Base-by-base conservation (phyloP, 2,888 invertebrate genomes). In the Pollenia labialis region DNA sequence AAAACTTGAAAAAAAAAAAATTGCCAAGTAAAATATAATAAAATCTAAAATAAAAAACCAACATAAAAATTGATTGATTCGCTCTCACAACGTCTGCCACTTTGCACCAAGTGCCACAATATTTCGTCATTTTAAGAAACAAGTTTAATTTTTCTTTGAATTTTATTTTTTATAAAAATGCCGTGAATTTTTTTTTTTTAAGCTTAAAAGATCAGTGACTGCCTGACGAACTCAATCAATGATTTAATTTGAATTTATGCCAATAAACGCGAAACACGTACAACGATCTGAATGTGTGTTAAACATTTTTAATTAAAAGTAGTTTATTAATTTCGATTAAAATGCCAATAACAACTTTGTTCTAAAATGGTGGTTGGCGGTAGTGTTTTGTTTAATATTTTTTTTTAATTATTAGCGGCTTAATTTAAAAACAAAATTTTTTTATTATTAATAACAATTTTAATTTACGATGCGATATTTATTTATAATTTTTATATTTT, bases 11-110 rank as follows among this genome's bases (percentile, higher is more conserved):
- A 56, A 42, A 52, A 23, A 23, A 23, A 23, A 23, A 23, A 58
- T 66, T 18, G 58, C 72, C 16, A 16, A 60, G 46, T 48, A 23
- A 77, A 40, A 66, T 58, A 12, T 52, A 23, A 72, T 64, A 68
- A 66, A 74, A 56, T 32, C 32, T n/a, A 54, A 54, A 18, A 44
- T 9, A 72, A 81, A 12, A 56, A 81, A 77, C 54, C 72, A 81
- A 83, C 80, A 87, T 50, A 77, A 58, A 87, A 87, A 87, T 87
- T 87, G 87, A 87, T 87, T 87, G 87, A 87, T 87, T 87, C 84
- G 81, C 84, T 81, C 81, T 77, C 81, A 40, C 64, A 72, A 40
- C 72, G 62, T 71, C 71, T 60, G 32, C 32, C 32, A 54, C 71
- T 60, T 56, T 56, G 32, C 40, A 64, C 75, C 75, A 66, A 68